These are phyloP conservation scores for Cyclophora albipunctata DNA, from an alignment of 2,888 invertebrate genomes.

Conservation along the genomic window DNA sequence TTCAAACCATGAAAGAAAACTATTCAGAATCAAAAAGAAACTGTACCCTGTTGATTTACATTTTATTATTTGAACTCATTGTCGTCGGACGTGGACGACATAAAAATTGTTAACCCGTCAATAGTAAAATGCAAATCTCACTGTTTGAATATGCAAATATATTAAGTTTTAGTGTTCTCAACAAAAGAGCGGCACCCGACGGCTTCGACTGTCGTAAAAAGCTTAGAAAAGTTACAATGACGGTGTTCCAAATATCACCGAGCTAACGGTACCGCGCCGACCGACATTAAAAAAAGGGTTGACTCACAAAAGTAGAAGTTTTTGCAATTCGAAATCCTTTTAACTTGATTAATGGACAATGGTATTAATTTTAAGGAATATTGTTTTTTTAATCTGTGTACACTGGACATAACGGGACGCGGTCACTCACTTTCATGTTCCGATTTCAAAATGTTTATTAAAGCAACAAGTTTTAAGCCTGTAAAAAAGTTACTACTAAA, in stretches of 20 bases:
- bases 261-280: constrained; percentile 45
- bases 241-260: constrained; percentile 54
- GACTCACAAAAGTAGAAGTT: constrained; percentile 25
- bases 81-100: constrained; percentile 36
- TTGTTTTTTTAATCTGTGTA: constrained; percentile 41
- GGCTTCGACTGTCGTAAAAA: constrained; percentile 52
- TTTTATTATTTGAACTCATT: constrained; percentile 58
- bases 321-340: constrained; percentile 56
- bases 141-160: constrained; percentile 65
- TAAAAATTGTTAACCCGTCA: constrained; percentile 45
- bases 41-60: constrained; percentile 46
- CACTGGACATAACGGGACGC: constrained; percentile 25
- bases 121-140: constrained; percentile 60
- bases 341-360: constrained; percentile 66
- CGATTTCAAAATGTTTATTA: constrained; percentile 13
- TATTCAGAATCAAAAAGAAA: constrained; percentile 28
- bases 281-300: constrained; percentile 55
- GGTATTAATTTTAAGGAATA: constrained; percentile 45
- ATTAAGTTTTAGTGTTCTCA: constrained; percentile 31
- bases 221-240: constrained; percentile 52
- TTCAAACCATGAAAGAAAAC: background rate
- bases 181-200: constrained; percentile 49
- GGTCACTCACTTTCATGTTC: constrained; percentile 25
- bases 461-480: too few relatives aligned
- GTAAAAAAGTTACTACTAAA: too few relatives aligned